phyloP scores from a whole-genome alignment of 2,888 invertebrate genomes.

The Chrysomela aeneicollis region DNA sequence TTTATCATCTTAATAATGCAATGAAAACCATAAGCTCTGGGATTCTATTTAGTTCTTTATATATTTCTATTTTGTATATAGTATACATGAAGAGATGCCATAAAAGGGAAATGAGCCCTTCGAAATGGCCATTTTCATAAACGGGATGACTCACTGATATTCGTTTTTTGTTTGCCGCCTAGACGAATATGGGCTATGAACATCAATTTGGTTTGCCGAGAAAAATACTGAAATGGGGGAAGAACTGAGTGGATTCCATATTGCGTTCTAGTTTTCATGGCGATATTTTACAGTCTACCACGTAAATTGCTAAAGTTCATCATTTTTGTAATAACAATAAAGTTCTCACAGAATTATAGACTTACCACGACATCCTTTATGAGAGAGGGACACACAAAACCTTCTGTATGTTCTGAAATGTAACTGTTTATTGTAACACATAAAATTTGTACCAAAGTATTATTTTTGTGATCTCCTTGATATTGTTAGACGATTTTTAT shows the following conservation, averaged over 20 bases:
- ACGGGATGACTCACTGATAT: background rate
- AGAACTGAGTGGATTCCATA: constrained; percentile 1
- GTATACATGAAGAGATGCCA: background rate
- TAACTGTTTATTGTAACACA: too few relatives aligned
- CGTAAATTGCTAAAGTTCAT: background rate
- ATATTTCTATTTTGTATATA: background rate
- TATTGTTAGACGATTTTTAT: too few relatives aligned
- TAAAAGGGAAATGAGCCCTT: constrained; percentile 1
- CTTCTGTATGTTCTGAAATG: too few relatives aligned
- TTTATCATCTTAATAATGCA: too few relatives aligned
- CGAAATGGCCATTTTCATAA: constrained; percentile 1
- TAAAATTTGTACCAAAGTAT: too few relatives aligned
- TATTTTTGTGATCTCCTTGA: too few relatives aligned
- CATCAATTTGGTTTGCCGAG: background rate
- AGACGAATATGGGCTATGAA: background rate
- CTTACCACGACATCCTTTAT: too few relatives aligned
- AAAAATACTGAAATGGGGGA: background rate
- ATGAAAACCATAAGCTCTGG: too few relatives aligned
- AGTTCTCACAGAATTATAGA: too few relatives aligned
- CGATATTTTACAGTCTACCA: background rate
- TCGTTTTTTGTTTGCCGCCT: constrained; percentile 4
- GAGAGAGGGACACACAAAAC: too few relatives aligned
- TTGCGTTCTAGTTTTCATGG: background rate
- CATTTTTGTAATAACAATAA: too few relatives aligned
- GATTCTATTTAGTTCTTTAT: background rate